Conservation (phyloP, 2,888 invertebrate species). For the Seira sanloemensis region DNA sequence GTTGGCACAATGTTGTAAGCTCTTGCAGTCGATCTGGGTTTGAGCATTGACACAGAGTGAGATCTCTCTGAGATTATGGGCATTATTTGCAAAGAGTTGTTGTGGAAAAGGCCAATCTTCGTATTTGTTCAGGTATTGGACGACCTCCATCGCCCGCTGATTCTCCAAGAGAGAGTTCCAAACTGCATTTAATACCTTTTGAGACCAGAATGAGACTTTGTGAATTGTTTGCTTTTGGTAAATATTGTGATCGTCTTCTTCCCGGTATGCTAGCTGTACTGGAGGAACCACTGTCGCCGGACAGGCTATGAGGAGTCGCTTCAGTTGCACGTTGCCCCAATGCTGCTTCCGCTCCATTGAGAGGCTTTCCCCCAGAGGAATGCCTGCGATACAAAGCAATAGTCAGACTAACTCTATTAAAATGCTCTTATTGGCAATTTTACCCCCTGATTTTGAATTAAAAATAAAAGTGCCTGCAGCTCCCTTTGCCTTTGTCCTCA, state of each 20-base stretch:
- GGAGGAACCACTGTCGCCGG: conserved; percentile 36
- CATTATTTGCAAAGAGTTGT: conserved; percentile 11
- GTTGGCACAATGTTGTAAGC: conserved; percentile 10
- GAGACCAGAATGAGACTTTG: conserved; percentile 2
- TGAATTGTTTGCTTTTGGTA: not conserved
- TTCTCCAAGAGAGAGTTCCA: conserved; percentile 23
- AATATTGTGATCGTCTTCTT: not conserved
- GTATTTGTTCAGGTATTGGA: conserved; percentile 41
- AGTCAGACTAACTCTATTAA: too few species aligned
- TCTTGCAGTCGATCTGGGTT: conserved; percentile 25
- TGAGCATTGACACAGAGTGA: conserved; percentile 27
- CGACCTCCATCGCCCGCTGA: not conserved
- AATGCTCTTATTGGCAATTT: too few species aligned
- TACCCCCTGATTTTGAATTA: too few species aligned
- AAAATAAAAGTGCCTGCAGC: too few species aligned
- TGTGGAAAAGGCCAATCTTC: conserved; percentile 38
- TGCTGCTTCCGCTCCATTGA: not conserved
- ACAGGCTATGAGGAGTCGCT: conserved; percentile 14
- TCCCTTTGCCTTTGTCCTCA: not conserved
- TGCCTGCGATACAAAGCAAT: too few species aligned
- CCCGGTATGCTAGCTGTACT: not conserved
- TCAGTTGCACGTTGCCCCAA: conserved; percentile 48
- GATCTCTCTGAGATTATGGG: not conserved
- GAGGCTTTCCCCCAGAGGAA: not conserved
- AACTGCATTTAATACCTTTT: conserved; percentile 12